Evolutionary conservation across 2,888 invertebrate genomes (phyloP), one percentile per base, ranked within the genome.

Genomic region (Polylopha cassiicola): DNA sequence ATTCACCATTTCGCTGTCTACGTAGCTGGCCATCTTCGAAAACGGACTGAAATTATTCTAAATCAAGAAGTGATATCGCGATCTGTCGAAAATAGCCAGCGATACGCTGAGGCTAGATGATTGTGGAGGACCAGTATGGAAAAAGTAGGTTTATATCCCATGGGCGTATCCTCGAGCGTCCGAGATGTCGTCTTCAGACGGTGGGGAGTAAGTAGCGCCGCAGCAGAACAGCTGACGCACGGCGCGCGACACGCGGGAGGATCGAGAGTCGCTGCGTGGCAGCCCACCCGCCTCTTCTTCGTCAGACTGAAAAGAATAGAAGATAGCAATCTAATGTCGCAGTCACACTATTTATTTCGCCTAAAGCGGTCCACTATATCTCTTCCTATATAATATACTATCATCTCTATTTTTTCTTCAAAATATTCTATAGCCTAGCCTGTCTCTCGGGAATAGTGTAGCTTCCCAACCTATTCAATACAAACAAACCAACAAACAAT

Each of bases 281-380:
- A 79, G 72, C 76, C 80, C 82, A 67, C 82, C 66, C 53, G 78
- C 80, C 55, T 77, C 81, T 50, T 77, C 75, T 28, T 74, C 76
- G 55, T 78, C 74, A 14, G 72, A 74, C 81, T 82, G n/a, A 78
- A 57, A 77, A 77, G 53, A 64, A 69, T 44, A 3, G 1, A 6
- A 13, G n/a, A 9, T 21, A 16, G 15, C 14, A 15, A 26, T 2
- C 26, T 7, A 7, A 14, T 6, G 30, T 30, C 13, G 3, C 10
- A 10, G 8, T 7, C 20, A 20, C 30, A 3, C 7, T 7, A n/a
- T n/a, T n/a, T n/a, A n/a, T n/a, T n/a, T n/a, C n/a, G n/a, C n/a
- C n/a, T n/a, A n/a, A n/a, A n/a, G n/a, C n/a, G n/a, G n/a, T n/a
- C n/a, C n/a, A n/a, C n/a, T n/a, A n/a, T n/a, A n/a, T n/a, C n/a